Percentiles rank a stretch among this genome's conserved stretches.
These are phyloP conservation scores for Orthosia cruda DNA, from an alignment of 2,888 invertebrate species.

Conservation along the genomic window DNA sequence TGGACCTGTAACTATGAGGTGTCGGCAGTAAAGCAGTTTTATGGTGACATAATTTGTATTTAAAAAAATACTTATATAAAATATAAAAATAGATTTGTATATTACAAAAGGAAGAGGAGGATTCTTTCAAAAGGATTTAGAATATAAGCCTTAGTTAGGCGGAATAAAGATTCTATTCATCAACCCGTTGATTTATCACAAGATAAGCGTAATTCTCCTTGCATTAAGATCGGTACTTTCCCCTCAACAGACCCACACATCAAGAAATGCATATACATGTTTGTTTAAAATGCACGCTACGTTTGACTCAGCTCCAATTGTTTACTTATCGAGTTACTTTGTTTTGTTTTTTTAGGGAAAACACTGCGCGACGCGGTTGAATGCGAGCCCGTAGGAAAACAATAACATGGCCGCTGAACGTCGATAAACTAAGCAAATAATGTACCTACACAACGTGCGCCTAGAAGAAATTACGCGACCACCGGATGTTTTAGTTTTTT, in stretches of 20 bases:
- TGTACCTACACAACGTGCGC: constrained; percentile 49
- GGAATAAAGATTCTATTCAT: no score
- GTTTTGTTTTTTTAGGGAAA: constrained; percentile 85
- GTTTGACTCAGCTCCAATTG: constrained; percentile 76
- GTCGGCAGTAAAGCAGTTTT: no score
- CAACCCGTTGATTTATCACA: not conserved
- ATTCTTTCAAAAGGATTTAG: no score
- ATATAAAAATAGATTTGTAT: no score
- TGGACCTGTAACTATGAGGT: no score
- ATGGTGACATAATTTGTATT: no score
- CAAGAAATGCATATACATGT: constrained; percentile 58
- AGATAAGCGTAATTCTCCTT: constrained; percentile 10
- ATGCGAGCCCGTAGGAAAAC: constrained; percentile 69
- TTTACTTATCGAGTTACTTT: constrained; percentile 82
- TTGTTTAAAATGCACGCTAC: constrained; percentile 65
- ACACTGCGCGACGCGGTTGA: constrained; percentile 71
- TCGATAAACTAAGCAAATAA: constrained; percentile 69
- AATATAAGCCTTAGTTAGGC: no score
- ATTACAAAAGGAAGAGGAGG: no score
- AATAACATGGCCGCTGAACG: constrained; percentile 66
- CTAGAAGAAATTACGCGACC: constrained; percentile 55
- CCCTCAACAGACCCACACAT: constrained; percentile 45
- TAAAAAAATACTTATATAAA: no score
- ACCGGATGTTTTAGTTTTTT: constrained; percentile 55
- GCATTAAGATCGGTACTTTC: constrained; percentile 49